A percentile compares a stretch with the other conserved stretches of the same genome.
These are phyloP conservation scores for Zoanthus sansibaricus DNA, from an alignment of 92 coral and sea anemone genomes.

Conservation along the genomic window DNA sequence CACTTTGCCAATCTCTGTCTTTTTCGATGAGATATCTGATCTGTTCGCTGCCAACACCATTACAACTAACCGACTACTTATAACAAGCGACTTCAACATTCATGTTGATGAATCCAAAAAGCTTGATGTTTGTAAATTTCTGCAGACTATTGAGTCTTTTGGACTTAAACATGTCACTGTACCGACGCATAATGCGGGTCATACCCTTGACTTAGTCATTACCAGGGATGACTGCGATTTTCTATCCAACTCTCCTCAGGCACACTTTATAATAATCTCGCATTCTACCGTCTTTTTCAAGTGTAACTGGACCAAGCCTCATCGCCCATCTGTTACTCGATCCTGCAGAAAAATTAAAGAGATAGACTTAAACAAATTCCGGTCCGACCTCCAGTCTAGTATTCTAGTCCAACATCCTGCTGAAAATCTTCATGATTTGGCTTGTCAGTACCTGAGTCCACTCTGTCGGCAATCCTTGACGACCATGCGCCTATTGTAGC, in stretches of 20 bases:
- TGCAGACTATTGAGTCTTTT: too few relatives aligned
- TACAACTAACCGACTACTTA: too few relatives aligned
- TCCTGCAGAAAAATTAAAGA: too few relatives aligned
- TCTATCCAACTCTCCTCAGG: not conserved
- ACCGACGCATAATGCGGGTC: not conserved
- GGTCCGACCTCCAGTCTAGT: constrained; percentile 18
- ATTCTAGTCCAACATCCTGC: constrained; percentile 8
- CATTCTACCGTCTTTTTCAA: not conserved
- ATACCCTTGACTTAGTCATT: not conserved
- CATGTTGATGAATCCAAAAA: too few relatives aligned
- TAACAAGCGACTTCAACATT: too few relatives aligned
- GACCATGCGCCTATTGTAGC: not conserved
- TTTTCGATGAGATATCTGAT: too few relatives aligned
- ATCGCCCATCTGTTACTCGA: not conserved
- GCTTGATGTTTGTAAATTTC: too few relatives aligned
- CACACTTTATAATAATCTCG: not conserved
- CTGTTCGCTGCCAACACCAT: too few relatives aligned
- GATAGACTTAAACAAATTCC: not conserved
- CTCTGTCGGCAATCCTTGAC: constrained; percentile 5
- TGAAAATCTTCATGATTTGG: not conserved
- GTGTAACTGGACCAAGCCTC: not conserved
- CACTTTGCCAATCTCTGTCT: too few relatives aligned
- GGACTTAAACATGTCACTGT: not conserved
- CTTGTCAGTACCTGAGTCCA: constrained; percentile 11
- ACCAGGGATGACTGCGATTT: not conserved